Percentiles rank a stretch among this genome's conserved stretches.
These are phyloP conservation scores for Sebastes matsubarae DNA, from an alignment of 2,797 vertebrate species.

Conservation along the genomic window DNA sequence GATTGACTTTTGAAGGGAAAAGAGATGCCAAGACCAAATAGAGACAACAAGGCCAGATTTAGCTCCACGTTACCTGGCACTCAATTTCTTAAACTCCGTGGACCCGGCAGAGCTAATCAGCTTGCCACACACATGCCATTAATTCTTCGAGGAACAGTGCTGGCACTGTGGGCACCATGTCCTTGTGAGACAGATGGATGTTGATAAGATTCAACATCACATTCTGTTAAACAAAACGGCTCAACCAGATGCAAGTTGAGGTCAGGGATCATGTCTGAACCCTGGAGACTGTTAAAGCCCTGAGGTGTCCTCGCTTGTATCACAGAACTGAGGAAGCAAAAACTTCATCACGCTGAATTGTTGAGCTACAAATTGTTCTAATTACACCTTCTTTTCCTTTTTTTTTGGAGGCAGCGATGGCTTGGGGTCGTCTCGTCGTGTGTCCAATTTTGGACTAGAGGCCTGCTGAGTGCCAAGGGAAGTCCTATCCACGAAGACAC, in stretches of 20 bases:
- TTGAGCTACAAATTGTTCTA: not conserved
- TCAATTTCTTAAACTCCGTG: conserved; percentile 58
- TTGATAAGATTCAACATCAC: conserved; percentile 48
- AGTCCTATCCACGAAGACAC: conserved; percentile 37
- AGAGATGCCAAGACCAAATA: conserved; percentile 17
- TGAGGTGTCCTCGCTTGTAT: not conserved
- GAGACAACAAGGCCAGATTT: conserved; percentile 59
- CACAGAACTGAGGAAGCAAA: not conserved
- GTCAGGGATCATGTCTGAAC: conserved; percentile 10
- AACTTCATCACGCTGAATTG: not conserved
- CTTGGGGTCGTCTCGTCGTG: conserved; percentile 55
- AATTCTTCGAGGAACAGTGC: conserved; percentile 42
- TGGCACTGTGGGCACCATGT: conserved; percentile 14
- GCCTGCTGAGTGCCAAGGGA: conserved; percentile 58
- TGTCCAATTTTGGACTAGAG: conserved; percentile 69
- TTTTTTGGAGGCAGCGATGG: conserved; percentile 71
- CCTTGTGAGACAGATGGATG: conserved; percentile 43
- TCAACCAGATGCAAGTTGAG: conserved; percentile 17
- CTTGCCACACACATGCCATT: conserved; percentile 65
- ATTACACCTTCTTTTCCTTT: conserved; percentile 3
- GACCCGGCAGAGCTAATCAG: conserved; percentile 67
- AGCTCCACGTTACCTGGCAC: conserved; percentile 55
- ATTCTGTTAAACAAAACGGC: conserved; percentile 22
- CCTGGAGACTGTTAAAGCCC: not conserved
- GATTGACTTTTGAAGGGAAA: conserved; percentile 22